Percentiles rank a stretch among this genome's conserved stretches.
Evolutionary conservation across 2,888 invertebrate genomes (phyloP).

Genomic region (Apotomis turbidana): DNA sequence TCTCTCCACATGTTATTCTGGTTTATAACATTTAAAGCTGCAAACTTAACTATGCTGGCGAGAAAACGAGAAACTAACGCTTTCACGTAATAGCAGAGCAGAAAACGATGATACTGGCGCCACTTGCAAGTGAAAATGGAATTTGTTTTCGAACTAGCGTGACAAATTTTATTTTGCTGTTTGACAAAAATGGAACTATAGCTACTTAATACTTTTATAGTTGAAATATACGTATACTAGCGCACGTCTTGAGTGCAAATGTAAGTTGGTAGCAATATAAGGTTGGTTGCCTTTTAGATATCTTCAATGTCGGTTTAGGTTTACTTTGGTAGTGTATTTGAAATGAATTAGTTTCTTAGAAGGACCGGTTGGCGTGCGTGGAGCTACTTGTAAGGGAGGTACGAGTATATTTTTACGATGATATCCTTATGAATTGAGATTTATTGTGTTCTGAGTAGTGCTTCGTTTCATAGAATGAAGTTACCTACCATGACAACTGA

Average conservation of each 20-base stretch:
- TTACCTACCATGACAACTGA: too few species aligned
- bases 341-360: slow-evolving; percentile 26
- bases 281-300: slow-evolving; percentile 27
- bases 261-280: slow-evolving; percentile 27
- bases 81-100: slow-evolving; percentile 9
- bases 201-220: slow-evolving; percentile 3
- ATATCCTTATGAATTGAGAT: slow-evolving; percentile 24
- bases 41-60: slow-evolving; percentile 25
- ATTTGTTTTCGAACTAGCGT: neutral
- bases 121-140: neutral
- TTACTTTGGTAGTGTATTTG: slow-evolving; percentile 28
- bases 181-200: neutral
- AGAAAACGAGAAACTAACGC: neutral
- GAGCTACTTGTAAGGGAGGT: neutral
- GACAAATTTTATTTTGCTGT: neutral
- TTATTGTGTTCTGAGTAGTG: slow-evolving; percentile 2
- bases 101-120: neutral
- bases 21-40: slow-evolving; percentile 20
- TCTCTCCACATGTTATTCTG: slow-evolving; percentile 35
- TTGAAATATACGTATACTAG: neutral
- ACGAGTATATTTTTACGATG: neutral
- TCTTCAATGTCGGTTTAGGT: slow-evolving; percentile 14
- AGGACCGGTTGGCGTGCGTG: slow-evolving; percentile 3
- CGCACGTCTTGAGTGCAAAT: slow-evolving; percentile 2
- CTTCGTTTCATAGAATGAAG: slow-evolving; percentile 7